Percentiles rank a stretch among this genome's conserved stretches.
Conservation (phyloP, 2,113 vertebrate species). For the Coreoperca whiteheadi region DNA sequence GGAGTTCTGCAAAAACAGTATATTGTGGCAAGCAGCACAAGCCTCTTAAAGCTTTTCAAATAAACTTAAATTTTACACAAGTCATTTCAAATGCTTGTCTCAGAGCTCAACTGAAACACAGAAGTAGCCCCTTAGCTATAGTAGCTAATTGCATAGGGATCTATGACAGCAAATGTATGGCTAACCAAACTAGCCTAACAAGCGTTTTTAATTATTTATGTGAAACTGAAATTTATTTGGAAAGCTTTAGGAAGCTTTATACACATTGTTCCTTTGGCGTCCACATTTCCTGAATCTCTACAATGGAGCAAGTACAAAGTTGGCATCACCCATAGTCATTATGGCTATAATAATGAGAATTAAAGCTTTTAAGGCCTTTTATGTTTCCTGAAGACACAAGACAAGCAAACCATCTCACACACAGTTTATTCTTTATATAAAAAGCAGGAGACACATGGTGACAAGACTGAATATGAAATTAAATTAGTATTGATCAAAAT, state of each 20-base stretch:
- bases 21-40: too few species aligned
- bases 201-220: neutral
- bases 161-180: neutral
- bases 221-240: neutral
- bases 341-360: neutral
- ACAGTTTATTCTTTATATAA: neutral
- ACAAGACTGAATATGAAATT: conserved; percentile 34
- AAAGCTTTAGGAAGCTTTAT: neutral
- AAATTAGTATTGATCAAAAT: conserved; percentile 51
- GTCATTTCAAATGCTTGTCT: neutral
- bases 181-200: neutral
- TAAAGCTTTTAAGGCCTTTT: too few species aligned
- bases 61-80: neutral
- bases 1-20: neutral
- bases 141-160: neutral
- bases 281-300: neutral
- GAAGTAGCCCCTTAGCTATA: neutral
- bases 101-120: neutral
- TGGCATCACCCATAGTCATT: neutral
- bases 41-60: neutral
- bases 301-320: neutral
- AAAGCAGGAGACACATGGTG: conserved; percentile 10
- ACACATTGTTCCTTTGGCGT: neutral
- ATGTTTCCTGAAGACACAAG: neutral
- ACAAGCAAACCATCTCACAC: neutral